Base-by-base conservation (phyloP, 2,888 invertebrate genomes). In the Sinhomidia bicolor region DNA sequence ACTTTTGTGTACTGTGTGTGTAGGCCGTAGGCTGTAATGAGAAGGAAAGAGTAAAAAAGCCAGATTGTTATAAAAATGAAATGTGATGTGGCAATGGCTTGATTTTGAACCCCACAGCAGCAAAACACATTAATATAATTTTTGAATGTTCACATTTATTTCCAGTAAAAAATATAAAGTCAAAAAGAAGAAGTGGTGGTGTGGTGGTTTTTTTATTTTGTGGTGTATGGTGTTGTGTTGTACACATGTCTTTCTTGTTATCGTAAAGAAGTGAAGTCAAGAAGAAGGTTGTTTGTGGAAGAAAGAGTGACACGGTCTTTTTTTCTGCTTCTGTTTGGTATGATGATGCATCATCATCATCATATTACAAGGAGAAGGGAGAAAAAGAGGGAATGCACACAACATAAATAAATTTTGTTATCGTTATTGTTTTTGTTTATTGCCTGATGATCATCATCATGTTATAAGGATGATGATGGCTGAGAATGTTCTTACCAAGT, bases 381-480 rank as follows among this genome's bases (percentile, higher is more conserved):
- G 10, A 36, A 17, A 76, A n/a, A n/a, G n/a, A n/a, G n/a, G 29
- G 29, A 54, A 76, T 71, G 23, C 41, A 68, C 6, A 41, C 71
- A n/a, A 36, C 36, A 36, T 7, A 36, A 14, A 29, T 78, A 41
- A 41, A 41, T 76, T 76, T 29, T 76, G 26, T 76, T 76, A 78
- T 78, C 78, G 54, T 78, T 54, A 78, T 78, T 78, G 78, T 78
- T 78, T 78, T 78, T 78, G 54, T 78, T 78, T 54, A 32, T 78
- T 78, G 29, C 76, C 51, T 71, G 41, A 71, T 32, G 44, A 26
- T 23, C 10, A 23, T 41, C 10, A 71, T 41, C 6, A 17, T 32
- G 23, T 54, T 32, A 17, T 54, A 32, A 54, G 9, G 7, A 20
- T 54, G 17, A 12, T 71, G 76, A 4, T 23, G 4, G 29, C 20